Evolutionary conservation across 2,888 invertebrate species (phyloP).

Genomic region (Trissolcus japonicus): DNA sequence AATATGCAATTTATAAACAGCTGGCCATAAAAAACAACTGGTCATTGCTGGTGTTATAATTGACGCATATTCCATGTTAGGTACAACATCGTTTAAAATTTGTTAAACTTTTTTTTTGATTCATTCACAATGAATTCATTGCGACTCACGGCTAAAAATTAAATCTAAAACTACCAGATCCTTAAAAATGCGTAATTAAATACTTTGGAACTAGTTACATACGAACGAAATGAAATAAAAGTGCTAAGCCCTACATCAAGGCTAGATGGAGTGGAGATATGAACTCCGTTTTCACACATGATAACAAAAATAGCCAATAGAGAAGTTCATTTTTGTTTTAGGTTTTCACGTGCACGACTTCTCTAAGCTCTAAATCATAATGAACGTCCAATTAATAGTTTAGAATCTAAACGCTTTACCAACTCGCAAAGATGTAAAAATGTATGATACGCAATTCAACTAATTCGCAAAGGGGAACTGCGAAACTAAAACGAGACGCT

Average conservation of each 20-base stretch:
- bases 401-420: constrained; percentile 50
- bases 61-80: too few relatives aligned
- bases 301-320: constrained; percentile 5
- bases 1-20: too few relatives aligned
- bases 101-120: too few relatives aligned
- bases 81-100: too few relatives aligned
- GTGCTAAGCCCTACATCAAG: not conserved
- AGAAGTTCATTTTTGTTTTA: not conserved
- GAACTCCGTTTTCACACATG: not conserved
- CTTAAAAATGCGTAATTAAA: too few relatives aligned
- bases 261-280: not conserved
- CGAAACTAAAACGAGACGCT: not conserved
- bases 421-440: constrained; percentile 23
- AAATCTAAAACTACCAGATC: too few relatives aligned
- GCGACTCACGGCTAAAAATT: too few relatives aligned
- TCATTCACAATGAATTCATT: too few relatives aligned
- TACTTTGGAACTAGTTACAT: too few relatives aligned
- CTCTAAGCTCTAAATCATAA: constrained; percentile 1
- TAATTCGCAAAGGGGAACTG: not conserved
- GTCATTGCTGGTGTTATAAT: too few relatives aligned
- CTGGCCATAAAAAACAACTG: too few relatives aligned
- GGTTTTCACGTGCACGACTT: constrained; percentile 9
- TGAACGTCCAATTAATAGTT: constrained; percentile 18
- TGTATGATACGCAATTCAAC: not conserved
- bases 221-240: not conserved